A percentile compares a stretch with the other conserved stretches of the same genome.
These are phyloP conservation scores for Embiotoca jacksoni DNA, from an alignment of 2,113 vertebrate genomes.

Conservation along the genomic window DNA sequence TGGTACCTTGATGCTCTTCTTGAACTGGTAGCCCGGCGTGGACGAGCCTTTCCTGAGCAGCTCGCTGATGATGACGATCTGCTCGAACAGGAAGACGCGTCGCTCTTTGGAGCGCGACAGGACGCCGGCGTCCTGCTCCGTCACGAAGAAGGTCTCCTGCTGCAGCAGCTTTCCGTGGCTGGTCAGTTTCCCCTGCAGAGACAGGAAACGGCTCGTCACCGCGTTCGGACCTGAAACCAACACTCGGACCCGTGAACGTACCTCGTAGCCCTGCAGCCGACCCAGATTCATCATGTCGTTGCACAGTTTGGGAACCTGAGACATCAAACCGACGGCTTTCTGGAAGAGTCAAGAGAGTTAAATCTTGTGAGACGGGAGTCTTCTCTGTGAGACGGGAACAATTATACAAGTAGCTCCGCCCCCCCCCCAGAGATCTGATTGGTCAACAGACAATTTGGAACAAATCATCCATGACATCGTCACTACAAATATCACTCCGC, in stretches of 20 bases:
- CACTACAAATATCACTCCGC: too few relatives aligned
- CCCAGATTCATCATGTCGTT: slow-evolving; percentile 99
- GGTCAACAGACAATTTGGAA: too few relatives aligned
- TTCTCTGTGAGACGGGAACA: too few relatives aligned
- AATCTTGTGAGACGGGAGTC: too few relatives aligned
- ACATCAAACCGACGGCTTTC: slow-evolving; percentile 95
- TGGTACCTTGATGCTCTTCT: slow-evolving; percentile 95
- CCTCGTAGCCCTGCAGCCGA: slow-evolving; percentile 97
- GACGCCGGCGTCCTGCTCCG: slow-evolving; percentile 92
- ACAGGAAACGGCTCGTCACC: not conserved
- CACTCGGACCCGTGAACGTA: slow-evolving; percentile 53
- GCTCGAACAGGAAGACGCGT: slow-evolving; percentile 97
- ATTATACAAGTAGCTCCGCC: too few relatives aligned
- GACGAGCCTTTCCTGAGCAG: slow-evolving; percentile 97
- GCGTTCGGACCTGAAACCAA: too few relatives aligned
- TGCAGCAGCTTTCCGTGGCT: slow-evolving; percentile 97
- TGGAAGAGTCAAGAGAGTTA: slow-evolving; percentile 41
- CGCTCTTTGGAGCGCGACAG: slow-evolving; percentile 96
- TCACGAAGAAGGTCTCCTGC: slow-evolving; percentile 98
- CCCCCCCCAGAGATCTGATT: too few relatives aligned
- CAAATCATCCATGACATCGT: too few relatives aligned
- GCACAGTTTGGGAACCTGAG: slow-evolving; percentile 98
- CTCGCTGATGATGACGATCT: slow-evolving; percentile 99
- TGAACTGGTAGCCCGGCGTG: slow-evolving; percentile 95
- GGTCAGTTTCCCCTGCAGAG: slow-evolving; percentile 92